These are phyloP conservation scores for Portevinia maculata DNA, from an alignment of 2,888 invertebrate species.

Conservation along the genomic window DNA sequence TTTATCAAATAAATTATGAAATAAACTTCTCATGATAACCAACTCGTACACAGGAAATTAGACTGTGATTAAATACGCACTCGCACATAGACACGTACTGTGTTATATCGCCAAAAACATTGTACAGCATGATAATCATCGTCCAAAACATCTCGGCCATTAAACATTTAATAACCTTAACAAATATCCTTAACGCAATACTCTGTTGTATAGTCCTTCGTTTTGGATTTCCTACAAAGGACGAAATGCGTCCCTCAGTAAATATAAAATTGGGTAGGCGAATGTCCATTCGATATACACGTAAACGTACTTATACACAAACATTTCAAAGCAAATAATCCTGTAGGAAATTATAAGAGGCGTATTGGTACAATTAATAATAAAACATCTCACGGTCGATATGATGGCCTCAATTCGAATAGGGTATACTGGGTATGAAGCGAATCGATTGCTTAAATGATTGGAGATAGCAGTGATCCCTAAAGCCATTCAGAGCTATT, in stretches of 20 bases:
- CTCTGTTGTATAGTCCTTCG: conserved; percentile 24
- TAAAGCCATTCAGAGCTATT: conserved; percentile 40
- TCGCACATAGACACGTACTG: neutral
- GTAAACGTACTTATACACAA: neutral
- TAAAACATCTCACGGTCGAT: conserved; percentile 53
- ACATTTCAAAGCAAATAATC: conserved; percentile 16
- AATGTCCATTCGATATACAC: neutral
- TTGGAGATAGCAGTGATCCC: conserved; percentile 39
- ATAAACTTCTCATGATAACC: conserved; percentile 23
- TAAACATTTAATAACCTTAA: conserved; percentile 64
- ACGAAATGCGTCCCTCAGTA: conserved; percentile 33
- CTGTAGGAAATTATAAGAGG: conserved; percentile 29
- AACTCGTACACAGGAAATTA: conserved; percentile 29
- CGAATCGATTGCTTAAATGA: conserved; percentile 54
- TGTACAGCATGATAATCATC: conserved; percentile 26
- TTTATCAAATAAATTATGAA: conserved; percentile 50
- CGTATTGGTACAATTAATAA: conserved; percentile 64
- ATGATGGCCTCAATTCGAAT: conserved; percentile 20
- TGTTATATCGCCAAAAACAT: neutral
- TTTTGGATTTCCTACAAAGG: conserved; percentile 2
- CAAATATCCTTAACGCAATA: conserved; percentile 22
- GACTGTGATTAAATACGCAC: neutral
- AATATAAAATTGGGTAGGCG: conserved; percentile 46
- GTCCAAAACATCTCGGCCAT: conserved; percentile 48
- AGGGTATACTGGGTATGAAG: neutral